Percentiles rank a stretch among this genome's conserved stretches.
phyloP scores from a whole-genome alignment of 2,113 vertebrate species.

The Lynx canadensis region DNA sequence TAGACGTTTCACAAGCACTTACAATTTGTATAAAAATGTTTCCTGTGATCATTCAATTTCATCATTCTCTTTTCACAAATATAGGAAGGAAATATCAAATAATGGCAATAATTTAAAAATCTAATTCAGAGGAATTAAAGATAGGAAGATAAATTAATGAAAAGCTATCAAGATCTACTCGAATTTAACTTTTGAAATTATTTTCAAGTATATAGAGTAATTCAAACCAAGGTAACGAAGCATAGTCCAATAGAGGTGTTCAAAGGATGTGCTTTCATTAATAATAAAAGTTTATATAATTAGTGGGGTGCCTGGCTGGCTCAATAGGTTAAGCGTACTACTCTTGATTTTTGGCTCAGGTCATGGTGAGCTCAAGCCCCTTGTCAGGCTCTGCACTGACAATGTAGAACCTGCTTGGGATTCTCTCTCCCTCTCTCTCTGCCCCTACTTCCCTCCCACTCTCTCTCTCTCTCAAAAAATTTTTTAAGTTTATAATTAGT shows the following conservation, averaged over 20 bases:
- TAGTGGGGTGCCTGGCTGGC: too few species aligned
- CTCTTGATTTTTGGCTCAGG: too few species aligned
- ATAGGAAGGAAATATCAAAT: background rate
- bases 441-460: too few species aligned
- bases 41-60: background rate
- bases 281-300: background rate
- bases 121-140: background rate
- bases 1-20: background rate
- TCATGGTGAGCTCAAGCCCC: too few species aligned
- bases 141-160: background rate
- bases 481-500: background rate
- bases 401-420: too few species aligned
- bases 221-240: background rate
- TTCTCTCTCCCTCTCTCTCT: too few species aligned
- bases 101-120: background rate
- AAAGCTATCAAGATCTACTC: background rate
- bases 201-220: constrained; percentile 10
- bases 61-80: constrained; percentile 35
- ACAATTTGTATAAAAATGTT: background rate
- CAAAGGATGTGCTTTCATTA: background rate
- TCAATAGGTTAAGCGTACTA: too few species aligned
- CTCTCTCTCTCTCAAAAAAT: too few species aligned
- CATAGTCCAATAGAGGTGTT: background rate
- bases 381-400: too few species aligned
- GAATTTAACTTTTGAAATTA: background rate